Percentiles rank a stretch among this genome's conserved stretches.
Evolutionary conservation across 1,140 invertebrate genomes (phyloP).

Genomic region (Ooceraea biroi): DNA sequence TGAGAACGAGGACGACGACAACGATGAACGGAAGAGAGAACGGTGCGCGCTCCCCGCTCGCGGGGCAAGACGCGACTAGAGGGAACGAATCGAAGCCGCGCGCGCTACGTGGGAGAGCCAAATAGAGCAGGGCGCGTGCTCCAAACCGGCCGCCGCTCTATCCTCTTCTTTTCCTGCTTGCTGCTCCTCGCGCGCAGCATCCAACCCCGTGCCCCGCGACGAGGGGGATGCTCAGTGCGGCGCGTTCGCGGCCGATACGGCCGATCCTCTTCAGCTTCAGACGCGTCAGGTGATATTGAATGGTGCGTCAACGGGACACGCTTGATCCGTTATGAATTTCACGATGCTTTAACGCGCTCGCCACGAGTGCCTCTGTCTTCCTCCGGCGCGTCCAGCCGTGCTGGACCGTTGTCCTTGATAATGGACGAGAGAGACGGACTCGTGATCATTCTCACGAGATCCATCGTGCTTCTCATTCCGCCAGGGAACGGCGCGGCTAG

Average conservation of each 20-base stretch:
- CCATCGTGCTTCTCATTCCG: not conserved
- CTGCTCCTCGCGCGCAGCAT: slow-evolving; percentile 12
- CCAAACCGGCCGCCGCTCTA: slow-evolving; percentile 64
- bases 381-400: not conserved
- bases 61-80: slow-evolving; percentile 75
- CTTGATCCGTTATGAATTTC: slow-evolving; percentile 40
- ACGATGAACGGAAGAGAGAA: slow-evolving; percentile 21
- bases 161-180: slow-evolving; percentile 59
- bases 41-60: slow-evolving; percentile 60
- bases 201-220: not conserved
- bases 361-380: slow-evolving; percentile 18
- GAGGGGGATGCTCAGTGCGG: slow-evolving; percentile 15
- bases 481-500: not conserved
- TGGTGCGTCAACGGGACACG: slow-evolving; percentile 44
- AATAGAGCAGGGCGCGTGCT: slow-evolving; percentile 75
- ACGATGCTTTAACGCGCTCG: slow-evolving; percentile 27
- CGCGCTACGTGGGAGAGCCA: slow-evolving; percentile 64
- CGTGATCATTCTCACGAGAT: slow-evolving; percentile 7
- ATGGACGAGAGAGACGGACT: slow-evolving; percentile 5
- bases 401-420: slow-evolving; percentile 32
- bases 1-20: slow-evolving; percentile 3
- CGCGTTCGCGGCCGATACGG: slow-evolving; percentile 36
- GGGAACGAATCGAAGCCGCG: slow-evolving; percentile 75
- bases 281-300: slow-evolving; percentile 44
- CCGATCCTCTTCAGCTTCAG: slow-evolving; percentile 22